These are phyloP conservation scores for Lycodopsis pacificus DNA, from an alignment of 2,797 vertebrate species.

Conservation along the genomic window DNA sequence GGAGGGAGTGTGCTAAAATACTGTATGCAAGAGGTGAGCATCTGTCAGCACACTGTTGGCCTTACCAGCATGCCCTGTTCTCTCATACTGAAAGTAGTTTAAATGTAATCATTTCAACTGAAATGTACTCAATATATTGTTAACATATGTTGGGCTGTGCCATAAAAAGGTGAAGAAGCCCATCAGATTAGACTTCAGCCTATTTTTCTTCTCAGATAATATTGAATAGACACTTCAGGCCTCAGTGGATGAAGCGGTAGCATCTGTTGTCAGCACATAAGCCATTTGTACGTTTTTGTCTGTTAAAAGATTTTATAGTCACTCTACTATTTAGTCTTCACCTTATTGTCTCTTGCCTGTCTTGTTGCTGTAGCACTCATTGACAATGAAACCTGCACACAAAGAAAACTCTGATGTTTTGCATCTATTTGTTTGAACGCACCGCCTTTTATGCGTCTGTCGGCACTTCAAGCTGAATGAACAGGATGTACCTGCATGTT, in stretches of 20 bases:
- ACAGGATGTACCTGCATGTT: neutral
- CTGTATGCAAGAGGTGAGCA: neutral
- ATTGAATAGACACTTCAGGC: neutral
- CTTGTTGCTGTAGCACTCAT: neutral
- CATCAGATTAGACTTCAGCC: neutral
- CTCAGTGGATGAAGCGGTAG: neutral
- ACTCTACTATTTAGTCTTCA: neutral
- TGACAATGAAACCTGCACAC: neutral
- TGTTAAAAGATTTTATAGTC: no score
- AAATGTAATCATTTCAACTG: neutral
- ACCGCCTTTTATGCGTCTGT: neutral
- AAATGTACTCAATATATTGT: neutral
- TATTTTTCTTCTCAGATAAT: neutral
- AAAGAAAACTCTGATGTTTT: neutral
- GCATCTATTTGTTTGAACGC: neutral
- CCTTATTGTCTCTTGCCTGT: neutral
- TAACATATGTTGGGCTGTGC: neutral
- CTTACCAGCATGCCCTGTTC: neutral
- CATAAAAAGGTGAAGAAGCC: neutral
- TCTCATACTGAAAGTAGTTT: neutral
- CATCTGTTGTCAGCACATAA: neutral
- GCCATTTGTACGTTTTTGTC: no score
- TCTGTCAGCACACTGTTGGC: neutral
- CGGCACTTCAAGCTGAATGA: neutral
- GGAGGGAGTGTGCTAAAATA: slow-evolving; percentile 23